Conservation (phyloP, 2,888 invertebrate species). For the Scaptodrosophila latifasciaeformis region DNA sequence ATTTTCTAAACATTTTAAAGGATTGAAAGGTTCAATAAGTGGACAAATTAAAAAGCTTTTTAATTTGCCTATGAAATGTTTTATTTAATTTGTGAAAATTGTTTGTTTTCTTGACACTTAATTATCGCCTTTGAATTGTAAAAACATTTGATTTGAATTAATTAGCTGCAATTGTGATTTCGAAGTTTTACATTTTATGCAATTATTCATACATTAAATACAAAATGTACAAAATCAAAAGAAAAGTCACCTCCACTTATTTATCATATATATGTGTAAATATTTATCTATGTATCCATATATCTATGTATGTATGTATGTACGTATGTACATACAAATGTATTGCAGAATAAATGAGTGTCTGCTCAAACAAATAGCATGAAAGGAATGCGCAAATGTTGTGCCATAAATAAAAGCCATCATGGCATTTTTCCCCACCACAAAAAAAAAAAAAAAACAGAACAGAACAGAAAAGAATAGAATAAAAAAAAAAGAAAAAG, state of each 20-base stretch:
- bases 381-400: constrained; percentile 62
- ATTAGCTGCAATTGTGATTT: constrained; percentile 58
- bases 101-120: too few relatives aligned
- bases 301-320: constrained; percentile 1
- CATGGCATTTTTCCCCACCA: constrained; percentile 23
- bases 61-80: too few relatives aligned
- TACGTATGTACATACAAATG: constrained; percentile 16
- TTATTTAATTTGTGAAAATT: too few relatives aligned
- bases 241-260: neutral
- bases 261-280: neutral
- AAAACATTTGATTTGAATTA: constrained; percentile 32
- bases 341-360: neutral
- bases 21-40: too few relatives aligned
- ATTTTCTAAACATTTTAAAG: too few relatives aligned
- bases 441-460: constrained; percentile 23
- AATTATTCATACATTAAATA: constrained; percentile 50
- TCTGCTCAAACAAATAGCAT: constrained; percentile 24
- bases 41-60: too few relatives aligned
- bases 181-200: constrained; percentile 44
- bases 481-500: constrained; percentile 5
- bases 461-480: constrained; percentile 12
- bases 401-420: constrained; percentile 55
- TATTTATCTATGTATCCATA: neutral
- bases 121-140: neutral
- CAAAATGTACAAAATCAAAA: constrained; percentile 20